Percentiles rank a stretch among this genome's conserved stretches.
Evolutionary conservation across 2,797 vertebrate species (phyloP).

Genomic region (Fundulus diaphanus): DNA sequence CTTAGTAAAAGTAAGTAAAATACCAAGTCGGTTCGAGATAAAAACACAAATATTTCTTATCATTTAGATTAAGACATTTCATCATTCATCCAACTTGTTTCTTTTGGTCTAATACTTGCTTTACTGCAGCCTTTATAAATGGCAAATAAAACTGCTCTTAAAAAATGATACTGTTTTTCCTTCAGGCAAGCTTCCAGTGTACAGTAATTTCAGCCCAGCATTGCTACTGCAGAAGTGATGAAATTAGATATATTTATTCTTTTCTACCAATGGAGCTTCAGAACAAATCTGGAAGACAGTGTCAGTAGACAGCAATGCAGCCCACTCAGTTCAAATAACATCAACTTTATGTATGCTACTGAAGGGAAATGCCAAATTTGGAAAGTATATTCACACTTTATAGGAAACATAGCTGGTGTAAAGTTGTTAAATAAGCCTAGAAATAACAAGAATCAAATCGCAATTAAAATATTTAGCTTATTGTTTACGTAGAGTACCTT

Average conservation of each 20-base stretch:
- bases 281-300: conserved; percentile 33
- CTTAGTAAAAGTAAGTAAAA: conserved; percentile 1
- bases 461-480: not conserved
- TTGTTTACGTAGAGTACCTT: not conserved
- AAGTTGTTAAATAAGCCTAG: not conserved
- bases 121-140: conserved; percentile 25
- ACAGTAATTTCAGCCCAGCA: conserved; percentile 16
- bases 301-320: conserved; percentile 34
- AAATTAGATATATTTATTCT: conserved; percentile 10
- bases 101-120: conserved; percentile 22
- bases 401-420: not conserved
- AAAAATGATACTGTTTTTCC: conserved; percentile 17
- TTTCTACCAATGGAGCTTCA: conserved; percentile 14
- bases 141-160: conserved; percentile 17
- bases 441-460: not conserved
- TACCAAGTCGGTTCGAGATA: conserved; percentile 17
- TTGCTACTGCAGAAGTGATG: conserved; percentile 10
- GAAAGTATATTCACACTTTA: not conserved
- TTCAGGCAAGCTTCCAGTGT: conserved; percentile 17
- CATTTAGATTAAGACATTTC: conserved; percentile 10
- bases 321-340: conserved; percentile 46
- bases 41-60: conserved; percentile 9
- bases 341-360: conserved; percentile 23
- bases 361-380: conserved; percentile 22
- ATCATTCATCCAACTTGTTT: conserved; percentile 11